phyloP scores from a whole-genome alignment of 1,140 invertebrate species.

The Cephus cinctus region DNA sequence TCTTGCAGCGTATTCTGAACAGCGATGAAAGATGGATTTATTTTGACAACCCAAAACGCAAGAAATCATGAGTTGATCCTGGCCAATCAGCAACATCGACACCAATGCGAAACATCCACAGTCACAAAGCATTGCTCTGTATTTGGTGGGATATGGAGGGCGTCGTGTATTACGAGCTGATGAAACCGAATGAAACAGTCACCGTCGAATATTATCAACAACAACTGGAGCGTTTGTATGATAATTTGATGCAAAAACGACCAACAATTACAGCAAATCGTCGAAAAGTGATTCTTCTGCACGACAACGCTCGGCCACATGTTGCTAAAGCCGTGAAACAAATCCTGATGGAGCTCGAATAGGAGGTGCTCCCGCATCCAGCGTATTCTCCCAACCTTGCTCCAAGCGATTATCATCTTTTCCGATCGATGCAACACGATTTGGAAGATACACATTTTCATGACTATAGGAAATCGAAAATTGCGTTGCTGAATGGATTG shows the following conservation, averaged over 20 bases:
- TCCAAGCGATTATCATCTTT: too few species aligned
- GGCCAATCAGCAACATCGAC: constrained; percentile 23
- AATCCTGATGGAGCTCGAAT: constrained; percentile 7
- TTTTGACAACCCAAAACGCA: constrained; percentile 9
- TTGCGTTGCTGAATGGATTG: too few species aligned
- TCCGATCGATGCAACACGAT: too few species aligned
- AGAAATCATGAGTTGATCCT: constrained; percentile 26
- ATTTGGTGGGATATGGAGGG: constrained; percentile 34
- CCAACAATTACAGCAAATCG: not conserved
- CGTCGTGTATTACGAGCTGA: constrained; percentile 36
- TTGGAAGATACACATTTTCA: too few species aligned
- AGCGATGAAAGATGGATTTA: constrained; percentile 8
- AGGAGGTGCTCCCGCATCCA: too few species aligned
- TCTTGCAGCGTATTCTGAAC: too few species aligned
- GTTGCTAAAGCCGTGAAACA: not conserved
- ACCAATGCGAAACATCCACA: constrained; percentile 9
- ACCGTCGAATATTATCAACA: constrained; percentile 4
- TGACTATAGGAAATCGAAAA: too few species aligned
- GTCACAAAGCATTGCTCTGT: constrained; percentile 29
- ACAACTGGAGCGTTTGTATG: not conserved
- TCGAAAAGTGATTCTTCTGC: not conserved
- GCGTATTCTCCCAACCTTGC: too few species aligned
- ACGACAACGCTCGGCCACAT: not conserved
- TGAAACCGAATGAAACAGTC: constrained; percentile 19
- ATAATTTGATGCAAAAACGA: not conserved